Evolutionary conservation across 2,888 invertebrate genomes (phyloP).

Genomic region (Trichogramma dendrolimi): DNA sequence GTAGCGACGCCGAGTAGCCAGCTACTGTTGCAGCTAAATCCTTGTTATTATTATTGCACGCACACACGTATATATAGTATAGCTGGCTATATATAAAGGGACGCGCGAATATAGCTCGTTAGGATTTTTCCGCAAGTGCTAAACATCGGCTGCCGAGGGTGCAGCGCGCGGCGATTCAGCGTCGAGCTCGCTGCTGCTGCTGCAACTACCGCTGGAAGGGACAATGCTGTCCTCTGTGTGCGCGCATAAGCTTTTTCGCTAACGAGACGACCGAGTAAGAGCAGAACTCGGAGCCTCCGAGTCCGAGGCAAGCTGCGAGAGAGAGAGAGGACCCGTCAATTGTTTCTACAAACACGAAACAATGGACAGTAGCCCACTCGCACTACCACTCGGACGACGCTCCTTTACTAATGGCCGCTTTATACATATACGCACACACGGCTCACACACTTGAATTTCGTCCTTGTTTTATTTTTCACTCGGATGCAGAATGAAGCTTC

Average conservation of each 20-base stretch:
- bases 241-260: slow-evolving; percentile 37
- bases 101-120: slow-evolving; percentile 42
- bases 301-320: slow-evolving; percentile 34
- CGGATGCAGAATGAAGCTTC: not conserved
- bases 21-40: too few relatives aligned
- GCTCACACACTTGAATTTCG: too few relatives aligned
- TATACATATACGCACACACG: slow-evolving; percentile 27
- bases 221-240: slow-evolving; percentile 38
- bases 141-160: slow-evolving; percentile 33
- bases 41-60: too few relatives aligned
- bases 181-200: too few relatives aligned
- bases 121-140: slow-evolving; percentile 52
- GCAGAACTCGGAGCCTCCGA: slow-evolving; percentile 34
- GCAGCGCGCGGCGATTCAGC: too few relatives aligned
- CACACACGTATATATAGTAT: too few relatives aligned
- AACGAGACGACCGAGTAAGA: slow-evolving; percentile 42
- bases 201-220: slow-evolving; percentile 9
- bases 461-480: not conserved
- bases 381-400: slow-evolving; percentile 25
- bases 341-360: slow-evolving; percentile 46
- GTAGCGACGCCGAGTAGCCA: too few relatives aligned
- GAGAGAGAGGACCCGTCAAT: slow-evolving; percentile 46
- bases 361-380: slow-evolving; percentile 35
- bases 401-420: slow-evolving; percentile 48
- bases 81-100: not conserved